A percentile compares a stretch with the other conserved stretches of the same genome.
phyloP scores from a whole-genome alignment of 2,888 invertebrate genomes.

The Cryptus armator region DNA sequence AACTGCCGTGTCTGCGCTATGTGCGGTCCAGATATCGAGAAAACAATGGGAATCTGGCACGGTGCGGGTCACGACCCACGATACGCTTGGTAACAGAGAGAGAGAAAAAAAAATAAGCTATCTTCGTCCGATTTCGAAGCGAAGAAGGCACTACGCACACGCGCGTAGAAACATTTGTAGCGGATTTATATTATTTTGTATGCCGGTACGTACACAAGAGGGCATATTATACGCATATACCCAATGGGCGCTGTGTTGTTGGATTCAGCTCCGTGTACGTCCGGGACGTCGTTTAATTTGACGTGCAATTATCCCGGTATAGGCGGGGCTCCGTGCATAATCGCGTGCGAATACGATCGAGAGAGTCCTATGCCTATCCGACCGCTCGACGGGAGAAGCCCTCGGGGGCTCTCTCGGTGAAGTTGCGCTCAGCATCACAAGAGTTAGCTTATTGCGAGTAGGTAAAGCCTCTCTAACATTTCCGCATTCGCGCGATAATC shows the following conservation, averaged over 20 bases:
- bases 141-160: conserved; percentile 22
- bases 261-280: conserved; percentile 32
- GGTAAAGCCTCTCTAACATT: conserved; percentile 55
- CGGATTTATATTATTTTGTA: background rate
- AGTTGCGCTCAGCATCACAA: conserved; percentile 50
- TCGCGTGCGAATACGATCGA: conserved; percentile 67
- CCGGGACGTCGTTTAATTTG: conserved; percentile 67
- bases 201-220: conserved; percentile 10
- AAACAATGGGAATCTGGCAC: conserved; percentile 71
- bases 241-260: conserved; percentile 25
- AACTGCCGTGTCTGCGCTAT: conserved; percentile 36
- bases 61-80: conserved; percentile 61
- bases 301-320: conserved; percentile 66
- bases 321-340: conserved; percentile 66
- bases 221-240: conserved; percentile 6
- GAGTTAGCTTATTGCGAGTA: conserved; percentile 57
- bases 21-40: conserved; percentile 66
- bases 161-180: conserved; percentile 46
- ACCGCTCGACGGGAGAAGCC: conserved; percentile 27
- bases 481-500: conserved; percentile 68
- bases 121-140: conserved; percentile 47
- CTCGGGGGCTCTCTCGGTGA: conserved; percentile 45
- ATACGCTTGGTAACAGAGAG: conserved; percentile 37
- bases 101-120: conserved; percentile 32
- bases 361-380: conserved; percentile 45